A percentile compares a stretch with the other conserved stretches of the same genome.
Evolutionary conservation across 2,113 vertebrate genomes (phyloP).

Genomic region (Pogona vitticeps): DNA sequence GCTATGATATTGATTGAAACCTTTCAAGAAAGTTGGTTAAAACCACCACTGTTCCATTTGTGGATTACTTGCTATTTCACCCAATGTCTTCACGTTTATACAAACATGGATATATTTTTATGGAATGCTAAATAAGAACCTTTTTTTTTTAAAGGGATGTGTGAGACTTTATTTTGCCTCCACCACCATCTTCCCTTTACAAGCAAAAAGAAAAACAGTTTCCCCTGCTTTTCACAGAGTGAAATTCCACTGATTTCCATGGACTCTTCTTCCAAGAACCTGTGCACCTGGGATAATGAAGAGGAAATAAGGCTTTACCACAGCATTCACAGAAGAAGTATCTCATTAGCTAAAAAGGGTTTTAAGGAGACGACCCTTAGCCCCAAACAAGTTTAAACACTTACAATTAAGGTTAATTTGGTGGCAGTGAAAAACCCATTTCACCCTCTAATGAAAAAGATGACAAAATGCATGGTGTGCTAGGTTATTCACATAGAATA

Average conservation of each 20-base stretch:
- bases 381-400: conserved; percentile 12
- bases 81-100: background rate
- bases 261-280: background rate
- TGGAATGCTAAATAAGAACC: too few relatives aligned
- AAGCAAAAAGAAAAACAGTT: background rate
- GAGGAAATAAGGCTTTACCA: background rate
- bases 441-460: conserved; percentile 23
- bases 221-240: background rate
- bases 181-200: background rate
- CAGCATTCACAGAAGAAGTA: background rate
- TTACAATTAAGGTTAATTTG: conserved; percentile 36
- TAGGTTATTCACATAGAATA: conserved; percentile 4
- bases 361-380: conserved; percentile 6
- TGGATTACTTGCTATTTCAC: background rate
- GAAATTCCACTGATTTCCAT: background rate
- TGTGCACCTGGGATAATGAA: background rate
- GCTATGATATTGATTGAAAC: too few relatives aligned
- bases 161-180: background rate
- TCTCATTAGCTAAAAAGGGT: conserved; percentile 27
- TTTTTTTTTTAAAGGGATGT: background rate
- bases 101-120: background rate
- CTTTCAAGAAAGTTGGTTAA: background rate
- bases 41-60: background rate
- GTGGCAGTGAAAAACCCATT: conserved; percentile 5
- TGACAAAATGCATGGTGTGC: conserved; percentile 1